Evolutionary conservation across 2,113 vertebrate genomes (phyloP).

Genomic region (Podilymbus podiceps): DNA sequence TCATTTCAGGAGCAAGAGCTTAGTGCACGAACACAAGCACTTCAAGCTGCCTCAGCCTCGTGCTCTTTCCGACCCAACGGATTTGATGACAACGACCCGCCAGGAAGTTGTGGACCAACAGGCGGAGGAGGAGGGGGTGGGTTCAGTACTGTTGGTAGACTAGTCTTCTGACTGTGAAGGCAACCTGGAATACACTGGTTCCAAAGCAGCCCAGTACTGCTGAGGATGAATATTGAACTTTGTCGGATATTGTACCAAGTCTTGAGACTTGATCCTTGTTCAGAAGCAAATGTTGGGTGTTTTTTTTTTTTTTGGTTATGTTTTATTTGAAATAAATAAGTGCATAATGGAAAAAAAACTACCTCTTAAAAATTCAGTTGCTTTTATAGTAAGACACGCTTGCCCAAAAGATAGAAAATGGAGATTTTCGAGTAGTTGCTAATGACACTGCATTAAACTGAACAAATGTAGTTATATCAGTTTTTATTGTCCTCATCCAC

Average conservation of each 20-base stretch:
- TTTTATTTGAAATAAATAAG: conserved; percentile 77
- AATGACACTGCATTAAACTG: conserved; percentile 57
- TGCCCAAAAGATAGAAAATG: conserved; percentile 50
- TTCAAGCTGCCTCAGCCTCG: conserved; percentile 90
- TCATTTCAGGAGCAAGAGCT: conserved; percentile 92
- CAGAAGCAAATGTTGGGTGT: conserved; percentile 56
- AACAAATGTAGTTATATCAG: conserved; percentile 42
- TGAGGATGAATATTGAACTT: conserved; percentile 67
- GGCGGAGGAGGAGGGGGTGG: conserved; percentile 90
- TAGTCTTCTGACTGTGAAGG: conserved; percentile 87
- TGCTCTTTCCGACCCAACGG: conserved; percentile 95
- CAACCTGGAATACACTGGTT: conserved; percentile 68
- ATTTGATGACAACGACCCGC: conserved; percentile 96
- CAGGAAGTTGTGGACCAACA: conserved; percentile 93
- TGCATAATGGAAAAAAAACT: conserved; percentile 78
- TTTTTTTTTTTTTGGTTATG: conserved; percentile 55
- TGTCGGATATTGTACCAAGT: conserved; percentile 52
- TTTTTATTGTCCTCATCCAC: conserved; percentile 40
- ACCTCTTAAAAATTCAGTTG: conserved; percentile 80
- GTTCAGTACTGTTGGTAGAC: conserved; percentile 91
- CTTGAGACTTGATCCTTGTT: conserved; percentile 67
- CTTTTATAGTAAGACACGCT: conserved; percentile 64
- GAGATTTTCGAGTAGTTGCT: conserved; percentile 42
- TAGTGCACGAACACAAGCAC: conserved; percentile 89
- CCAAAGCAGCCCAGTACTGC: conserved; percentile 46